Base-by-base conservation (phyloP, 2,888 invertebrate species). In the Aphodius sticticus region DNA sequence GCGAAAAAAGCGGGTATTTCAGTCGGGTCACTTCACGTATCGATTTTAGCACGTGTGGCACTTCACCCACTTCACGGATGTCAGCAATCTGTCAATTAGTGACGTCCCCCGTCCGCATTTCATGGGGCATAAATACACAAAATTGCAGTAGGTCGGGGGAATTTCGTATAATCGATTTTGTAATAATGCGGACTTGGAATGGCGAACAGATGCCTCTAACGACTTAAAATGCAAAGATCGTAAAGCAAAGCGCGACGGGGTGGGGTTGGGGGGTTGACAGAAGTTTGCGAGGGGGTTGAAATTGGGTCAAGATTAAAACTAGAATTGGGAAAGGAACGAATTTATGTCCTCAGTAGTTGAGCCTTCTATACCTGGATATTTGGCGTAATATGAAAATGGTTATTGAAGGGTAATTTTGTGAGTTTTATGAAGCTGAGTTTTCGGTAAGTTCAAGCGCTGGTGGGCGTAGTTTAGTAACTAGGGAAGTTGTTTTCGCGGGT, bases 301-400 rank as follows among this genome's bases (percentile, higher is more conserved):
- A 53, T 53, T 53, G 53, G 53, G 53, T 53, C 53, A 53, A 53
- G 53, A 53, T 53, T 53, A 53, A 53, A 53, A 53, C 53, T 53
- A 9, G 53, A 53, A 53, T 53, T 53, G 53, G 53, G 12, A 26
- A 26, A 26, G 2, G 53, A 53, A 12, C 53, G 53, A 53, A 12
- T 53, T 53, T 53, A 12, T 26, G 53, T 53, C 1, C 9, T 9
- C 53, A 12, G 53, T 53, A 12, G 9, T 53, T 5, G 7, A 12
- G 53, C 53, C 3, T 5, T 5, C 53, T 53, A 12, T 53, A 53
- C 53, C 53, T 53, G 53, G 53, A 53, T 53, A 12, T 9, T 53
- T 53, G 7, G 2, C 9, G 53, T 53, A 53, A 53, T 53, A 12
- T 7, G 53, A 53, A 7, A 12, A 9, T 7, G 53, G 53, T 53